Base-by-base conservation (phyloP, 2,113 vertebrate genomes). In the Bufo gargarizans region DNA sequence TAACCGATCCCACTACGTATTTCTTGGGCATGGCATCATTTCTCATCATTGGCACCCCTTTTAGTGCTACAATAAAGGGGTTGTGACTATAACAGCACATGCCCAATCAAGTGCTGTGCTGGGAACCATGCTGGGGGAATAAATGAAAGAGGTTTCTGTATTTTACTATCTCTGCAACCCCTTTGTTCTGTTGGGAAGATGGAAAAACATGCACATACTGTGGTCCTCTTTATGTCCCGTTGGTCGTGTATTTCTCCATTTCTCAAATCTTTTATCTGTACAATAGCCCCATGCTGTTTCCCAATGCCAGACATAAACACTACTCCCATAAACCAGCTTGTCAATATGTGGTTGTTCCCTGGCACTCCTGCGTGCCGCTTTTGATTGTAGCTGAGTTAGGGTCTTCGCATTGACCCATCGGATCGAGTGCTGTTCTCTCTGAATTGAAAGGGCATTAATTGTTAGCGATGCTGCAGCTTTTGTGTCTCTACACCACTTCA, bases 401-500 rank as follows among this genome's bases (percentile, higher is more conserved):
- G 17, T 50, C 43, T 50, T 49, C 9, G 47, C 53, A 76, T 63
- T 59, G 77, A 16, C 49, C 43, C 50, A 16, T 65, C 50, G 78
- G 71, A 74, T 69, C 61, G 76, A 72, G 77, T 61, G 78, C 20
- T 61, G 45, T 71, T 82, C 47, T 56, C 33, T 61, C 50, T 33
- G 45, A 81, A 53, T 33, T 56, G 56, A 45, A 79, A 79, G 11
- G 19, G 65, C 82, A 71, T 43, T 69, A 79, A 82, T 55, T 71
- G 71, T 47, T 49, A 61, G 20, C 69, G 20, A 47, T 20, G 53
- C 45, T 49, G 12, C 56, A 65, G 47, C 72, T 76, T 16, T 45
- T 50, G 53, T 17, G 20, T 56, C 50, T 50, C 19, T 45, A 20
- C 19, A 55, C 43, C 58, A 53, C 69, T 49, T 88, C 56, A 13